phyloP scores from a whole-genome alignment of 2,888 invertebrate species.

The Abscondita cerata region DNA sequence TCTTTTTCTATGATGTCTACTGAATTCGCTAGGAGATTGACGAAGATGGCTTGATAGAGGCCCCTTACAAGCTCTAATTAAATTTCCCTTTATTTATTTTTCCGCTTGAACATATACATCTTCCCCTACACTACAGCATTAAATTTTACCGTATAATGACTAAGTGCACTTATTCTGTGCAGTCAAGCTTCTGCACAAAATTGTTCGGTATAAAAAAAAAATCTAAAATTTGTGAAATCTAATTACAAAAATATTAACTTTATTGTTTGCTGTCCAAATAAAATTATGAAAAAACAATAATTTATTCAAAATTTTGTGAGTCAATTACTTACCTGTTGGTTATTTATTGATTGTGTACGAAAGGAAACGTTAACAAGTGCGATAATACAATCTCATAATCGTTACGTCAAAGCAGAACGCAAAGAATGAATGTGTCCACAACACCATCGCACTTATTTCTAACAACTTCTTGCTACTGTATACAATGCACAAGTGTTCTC shows the following conservation, averaged over 20 bases:
- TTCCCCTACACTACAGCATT: background rate
- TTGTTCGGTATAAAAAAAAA: too few relatives aligned
- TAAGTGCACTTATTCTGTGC: background rate
- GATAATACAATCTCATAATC: slow-evolving; percentile 29
- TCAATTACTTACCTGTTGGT: background rate
- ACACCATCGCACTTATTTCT: slow-evolving; percentile 37
- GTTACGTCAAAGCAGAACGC: slow-evolving; percentile 44
- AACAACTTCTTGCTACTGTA: slow-evolving; percentile 47
- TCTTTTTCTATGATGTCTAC: background rate
- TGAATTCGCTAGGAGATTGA: background rate
- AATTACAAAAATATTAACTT: too few relatives aligned
- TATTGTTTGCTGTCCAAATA: too few relatives aligned
- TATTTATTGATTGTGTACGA: background rate
- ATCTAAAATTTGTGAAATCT: too few relatives aligned
- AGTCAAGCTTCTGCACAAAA: background rate
- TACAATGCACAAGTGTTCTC: slow-evolving; percentile 43
- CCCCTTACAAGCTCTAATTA: slow-evolving; percentile 3
- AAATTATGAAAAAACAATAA: too few relatives aligned
- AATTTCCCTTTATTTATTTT: slow-evolving; percentile 8
- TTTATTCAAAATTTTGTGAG: too few relatives aligned
- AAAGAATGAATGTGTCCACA: slow-evolving; percentile 37
- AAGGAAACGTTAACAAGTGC: slow-evolving; percentile 28
- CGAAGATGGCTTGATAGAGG: background rate
- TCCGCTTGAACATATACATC: background rate
- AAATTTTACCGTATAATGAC: background rate